These are phyloP conservation scores for Hiodon alosoides DNA, from an alignment of 2,113 vertebrate species.

Conservation along the genomic window DNA sequence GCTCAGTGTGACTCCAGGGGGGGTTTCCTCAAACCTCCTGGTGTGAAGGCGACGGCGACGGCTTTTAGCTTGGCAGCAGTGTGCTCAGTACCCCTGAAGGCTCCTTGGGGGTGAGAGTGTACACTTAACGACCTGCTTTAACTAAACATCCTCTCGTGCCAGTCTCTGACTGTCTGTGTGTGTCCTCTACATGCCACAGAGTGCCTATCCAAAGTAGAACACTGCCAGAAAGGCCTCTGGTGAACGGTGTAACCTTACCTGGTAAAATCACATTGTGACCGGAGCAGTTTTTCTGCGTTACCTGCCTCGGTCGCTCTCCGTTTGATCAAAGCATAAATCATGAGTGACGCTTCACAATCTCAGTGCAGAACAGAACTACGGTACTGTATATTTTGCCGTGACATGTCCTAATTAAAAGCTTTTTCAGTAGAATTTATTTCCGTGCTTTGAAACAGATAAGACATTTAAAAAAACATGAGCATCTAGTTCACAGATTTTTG, in stretches of 20 bases:
- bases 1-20: no score
- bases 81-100: no score
- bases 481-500: background rate
- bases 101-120: no score
- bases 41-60: no score
- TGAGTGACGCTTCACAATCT: background rate
- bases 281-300: background rate
- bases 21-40: no score
- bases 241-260: background rate
- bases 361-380: background rate
- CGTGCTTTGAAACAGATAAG: background rate
- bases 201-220: no score
- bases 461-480: background rate
- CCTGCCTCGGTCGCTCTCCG: background rate
- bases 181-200: no score
- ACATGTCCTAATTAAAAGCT: slow-evolving; percentile 8
- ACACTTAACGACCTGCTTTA: no score
- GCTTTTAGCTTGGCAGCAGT: no score
- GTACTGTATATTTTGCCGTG: background rate
- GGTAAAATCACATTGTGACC: background rate
- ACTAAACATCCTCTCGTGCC: no score
- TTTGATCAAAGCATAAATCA: background rate
- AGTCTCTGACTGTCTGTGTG: no score
- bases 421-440: background rate
- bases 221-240: no score